Percentiles rank a stretch among this genome's conserved stretches.
Conservation (phyloP, 2,888 invertebrate species). For the Tethea ocularis region DNA sequence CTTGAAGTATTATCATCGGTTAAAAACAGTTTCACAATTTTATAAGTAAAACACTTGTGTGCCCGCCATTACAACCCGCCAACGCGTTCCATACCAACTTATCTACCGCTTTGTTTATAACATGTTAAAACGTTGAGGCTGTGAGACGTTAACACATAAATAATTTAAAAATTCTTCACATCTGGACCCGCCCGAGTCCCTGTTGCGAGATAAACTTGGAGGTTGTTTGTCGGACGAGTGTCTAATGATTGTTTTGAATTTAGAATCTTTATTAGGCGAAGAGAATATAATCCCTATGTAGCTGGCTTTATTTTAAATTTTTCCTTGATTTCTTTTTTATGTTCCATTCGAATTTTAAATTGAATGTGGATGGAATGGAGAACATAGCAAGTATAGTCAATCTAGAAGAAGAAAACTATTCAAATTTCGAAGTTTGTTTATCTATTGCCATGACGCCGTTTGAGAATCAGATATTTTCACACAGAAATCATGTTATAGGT, state of each 20-base stretch:
- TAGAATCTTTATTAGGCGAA: neutral
- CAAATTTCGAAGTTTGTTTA: no score
- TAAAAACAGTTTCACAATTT: no score
- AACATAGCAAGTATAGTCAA: no score
- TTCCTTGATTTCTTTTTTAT: no score
- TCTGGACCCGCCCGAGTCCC: constrained; percentile 2
- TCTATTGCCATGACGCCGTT: no score
- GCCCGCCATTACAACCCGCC: neutral
- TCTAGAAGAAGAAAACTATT: no score
- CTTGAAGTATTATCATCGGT: no score
- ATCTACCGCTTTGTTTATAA: constrained; percentile 3
- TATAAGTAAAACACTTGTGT: neutral
- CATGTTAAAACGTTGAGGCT: neutral
- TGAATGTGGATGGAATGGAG: no score
- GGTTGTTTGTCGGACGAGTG: neutral
- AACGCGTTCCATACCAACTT: constrained; percentile 3
- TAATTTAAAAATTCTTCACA: constrained; percentile 1
- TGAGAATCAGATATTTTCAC: neutral
- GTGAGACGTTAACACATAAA: neutral
- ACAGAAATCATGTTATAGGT: neutral
- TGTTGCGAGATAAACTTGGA: constrained; percentile 2
- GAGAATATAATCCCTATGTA: no score
- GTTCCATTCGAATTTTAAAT: no score
- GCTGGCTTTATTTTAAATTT: no score
- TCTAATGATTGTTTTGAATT: neutral